Evolutionary conservation across 2,888 invertebrate genomes (phyloP).

Genomic region (Dasysyrphus tricinctus): DNA sequence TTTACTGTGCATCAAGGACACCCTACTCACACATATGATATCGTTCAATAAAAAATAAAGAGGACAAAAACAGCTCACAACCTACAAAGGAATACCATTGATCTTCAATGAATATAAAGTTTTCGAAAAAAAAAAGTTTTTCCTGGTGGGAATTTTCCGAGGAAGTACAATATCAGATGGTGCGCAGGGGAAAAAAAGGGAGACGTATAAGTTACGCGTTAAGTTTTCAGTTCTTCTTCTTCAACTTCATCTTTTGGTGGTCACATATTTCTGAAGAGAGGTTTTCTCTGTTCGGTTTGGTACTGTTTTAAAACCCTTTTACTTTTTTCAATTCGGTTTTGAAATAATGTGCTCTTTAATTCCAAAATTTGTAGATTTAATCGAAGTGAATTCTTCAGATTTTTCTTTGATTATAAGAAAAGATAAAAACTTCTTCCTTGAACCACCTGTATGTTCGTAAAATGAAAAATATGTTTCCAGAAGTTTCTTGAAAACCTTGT

Average conservation of each 20-base stretch:
- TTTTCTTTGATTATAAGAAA: not conserved
- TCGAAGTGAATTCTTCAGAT: conserved; percentile 5
- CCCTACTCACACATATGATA: not conserved
- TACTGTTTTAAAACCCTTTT: not conserved
- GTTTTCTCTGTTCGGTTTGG: conserved; percentile 38
- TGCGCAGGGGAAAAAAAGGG: not conserved
- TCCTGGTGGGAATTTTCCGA: conserved; percentile 17
- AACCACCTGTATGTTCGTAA: conserved; percentile 41
- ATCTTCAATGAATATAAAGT: conserved; percentile 64
- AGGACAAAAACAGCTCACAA: not conserved
- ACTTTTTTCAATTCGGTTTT: not conserved
- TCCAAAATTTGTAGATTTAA: conserved; percentile 11
- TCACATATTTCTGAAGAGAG: conserved; percentile 48
- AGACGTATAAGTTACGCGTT: conserved; percentile 34
- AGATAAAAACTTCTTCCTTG: not conserved
- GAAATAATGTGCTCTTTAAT: not conserved
- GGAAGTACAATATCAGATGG: not conserved
- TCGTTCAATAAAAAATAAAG: not conserved
- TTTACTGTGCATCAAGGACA: conserved; percentile 54
- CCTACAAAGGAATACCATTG: conserved; percentile 43
- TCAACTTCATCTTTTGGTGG: conserved; percentile 52
- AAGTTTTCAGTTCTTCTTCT: conserved; percentile 34
- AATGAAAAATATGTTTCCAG: conserved; percentile 44
- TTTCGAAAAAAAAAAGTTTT: conserved; percentile 49
- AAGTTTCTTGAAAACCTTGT: conserved; percentile 37